These are phyloP conservation scores for Serripes groenlandicus DNA, from an alignment of 2,888 invertebrate species.

Conservation along the genomic window DNA sequence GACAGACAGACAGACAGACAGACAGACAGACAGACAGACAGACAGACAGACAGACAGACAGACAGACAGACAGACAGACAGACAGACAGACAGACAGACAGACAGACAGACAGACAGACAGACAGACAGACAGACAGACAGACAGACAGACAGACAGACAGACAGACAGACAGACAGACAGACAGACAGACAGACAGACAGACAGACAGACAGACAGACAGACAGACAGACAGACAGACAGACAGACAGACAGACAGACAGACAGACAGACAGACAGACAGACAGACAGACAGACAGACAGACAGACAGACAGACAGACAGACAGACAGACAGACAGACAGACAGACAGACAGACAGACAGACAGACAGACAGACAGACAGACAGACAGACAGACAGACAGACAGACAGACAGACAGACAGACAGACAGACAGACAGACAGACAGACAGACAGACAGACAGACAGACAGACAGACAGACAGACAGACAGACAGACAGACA, in stretches of 20 bases:
- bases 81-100: not conserved
- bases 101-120: not conserved
- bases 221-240: not conserved
- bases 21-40: not conserved
- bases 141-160: not conserved
- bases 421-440: not conserved
- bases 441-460: not conserved
- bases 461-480: not conserved
- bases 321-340: not conserved
- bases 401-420: not conserved
- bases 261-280: not conserved
- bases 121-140: not conserved
- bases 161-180: not conserved
- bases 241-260: not conserved
- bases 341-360: not conserved
- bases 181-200: not conserved
- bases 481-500: not conserved
- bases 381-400: not conserved
- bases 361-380: not conserved
- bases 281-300: not conserved
- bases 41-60: not conserved
- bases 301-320: not conserved
- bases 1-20: not conserved
- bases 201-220: not conserved
- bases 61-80: not conserved